Base-by-base conservation (phyloP, 92 coral and sea anemone species). In the Phymanthus crucifer region DNA sequence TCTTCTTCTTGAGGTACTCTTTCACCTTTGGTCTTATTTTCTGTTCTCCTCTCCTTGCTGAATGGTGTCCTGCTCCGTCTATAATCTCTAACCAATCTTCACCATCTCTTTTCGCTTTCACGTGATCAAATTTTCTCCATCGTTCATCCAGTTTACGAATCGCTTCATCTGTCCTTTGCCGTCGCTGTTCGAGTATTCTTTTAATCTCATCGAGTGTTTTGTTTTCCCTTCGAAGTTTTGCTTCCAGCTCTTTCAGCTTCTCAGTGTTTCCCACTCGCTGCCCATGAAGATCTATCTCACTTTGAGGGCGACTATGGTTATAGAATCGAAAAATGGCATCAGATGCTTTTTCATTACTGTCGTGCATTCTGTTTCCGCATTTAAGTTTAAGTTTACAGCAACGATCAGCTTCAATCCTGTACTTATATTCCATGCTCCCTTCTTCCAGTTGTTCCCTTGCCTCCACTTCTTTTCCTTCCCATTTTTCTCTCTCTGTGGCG, bases 61-160 rank as follows among this genome's bases (percentile, higher is more conserved):
- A 85, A 77, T 89, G 89, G 35, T 82, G 89, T 16, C 93, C 93
- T n/a, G 89, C 93, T 31, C 93, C 89, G 43, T 76, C 93, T 32
- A 89, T 89, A 69, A 89, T 89, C 73, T 89, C 93, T 33, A 89
- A 74, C 93, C 93, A 89, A 27, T 85, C 84, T 17, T 75, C 40
- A 23, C 37, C 54, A 34, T 56, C 47, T 24, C 61, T 23, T 16
- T 72, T 57, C 52, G 88, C 88, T 26, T 35, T 35, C 16, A 68
- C 64, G 38, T 47, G 54, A 40, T 85, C 52, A 36, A 72, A 85
- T 24, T 48, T 75, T 21, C 70, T 65, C 72, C 77, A 26, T 65
- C 70, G 81, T 40, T 73, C 70, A 24, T 34, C n/a, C 31, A 89
- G 84, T n/a, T 82, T 71, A 32, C 86, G 86, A 61, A 89, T 82